phyloP scores from a whole-genome alignment of 2,113 vertebrate genomes.

The Corvus cornix region DNA sequence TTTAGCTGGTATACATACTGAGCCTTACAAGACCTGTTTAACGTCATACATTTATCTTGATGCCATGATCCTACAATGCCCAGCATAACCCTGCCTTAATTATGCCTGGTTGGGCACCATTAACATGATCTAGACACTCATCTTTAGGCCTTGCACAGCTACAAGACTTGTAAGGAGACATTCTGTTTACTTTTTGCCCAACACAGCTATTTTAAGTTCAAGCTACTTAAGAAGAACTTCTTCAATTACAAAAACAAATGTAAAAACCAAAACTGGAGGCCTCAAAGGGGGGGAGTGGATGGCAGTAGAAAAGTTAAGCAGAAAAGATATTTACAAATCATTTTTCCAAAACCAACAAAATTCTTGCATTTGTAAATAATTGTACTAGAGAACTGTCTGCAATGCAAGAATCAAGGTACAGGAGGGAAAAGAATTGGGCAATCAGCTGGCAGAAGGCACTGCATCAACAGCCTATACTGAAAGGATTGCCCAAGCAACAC shows the following conservation, averaged over 20 bases:
- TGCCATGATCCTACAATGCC: background rate
- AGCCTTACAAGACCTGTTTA: background rate
- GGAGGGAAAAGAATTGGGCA: background rate
- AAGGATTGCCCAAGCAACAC: slow-evolving; percentile 13
- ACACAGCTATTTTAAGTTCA: background rate
- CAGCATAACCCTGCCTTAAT: background rate
- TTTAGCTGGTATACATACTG: background rate
- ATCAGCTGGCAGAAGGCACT: background rate
- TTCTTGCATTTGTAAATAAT: background rate
- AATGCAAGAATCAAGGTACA: background rate
- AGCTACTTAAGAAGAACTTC: background rate
- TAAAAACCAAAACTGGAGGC: background rate
- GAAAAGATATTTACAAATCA: background rate
- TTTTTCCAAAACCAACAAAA: background rate
- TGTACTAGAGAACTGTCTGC: background rate
- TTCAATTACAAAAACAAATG: background rate
- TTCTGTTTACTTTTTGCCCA: background rate
- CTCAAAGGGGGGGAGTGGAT: background rate
- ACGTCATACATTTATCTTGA: background rate
- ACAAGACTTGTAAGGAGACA: background rate
- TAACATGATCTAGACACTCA: background rate
- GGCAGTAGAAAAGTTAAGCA: background rate
- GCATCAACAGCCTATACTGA: background rate
- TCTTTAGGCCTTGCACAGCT: background rate
- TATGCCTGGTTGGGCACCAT: background rate